These are phyloP conservation scores for Trematomus loennbergii DNA, from an alignment of 2,113 vertebrate species.

Conservation along the genomic window DNA sequence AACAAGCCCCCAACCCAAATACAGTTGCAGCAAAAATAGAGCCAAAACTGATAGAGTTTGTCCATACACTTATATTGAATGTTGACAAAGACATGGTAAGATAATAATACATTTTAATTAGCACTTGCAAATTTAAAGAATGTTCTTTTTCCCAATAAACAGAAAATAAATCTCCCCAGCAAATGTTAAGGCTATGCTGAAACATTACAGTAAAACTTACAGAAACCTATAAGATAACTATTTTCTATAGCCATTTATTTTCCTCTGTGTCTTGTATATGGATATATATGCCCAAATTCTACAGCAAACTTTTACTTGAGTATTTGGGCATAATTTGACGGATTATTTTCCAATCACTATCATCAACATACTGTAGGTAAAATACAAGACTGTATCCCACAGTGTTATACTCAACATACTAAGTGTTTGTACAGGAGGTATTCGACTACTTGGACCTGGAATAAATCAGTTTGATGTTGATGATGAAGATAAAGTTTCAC, in stretches of 20 bases:
- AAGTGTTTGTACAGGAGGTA: background rate
- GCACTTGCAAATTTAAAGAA: background rate
- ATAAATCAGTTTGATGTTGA: background rate
- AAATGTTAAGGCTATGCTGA: conserved; percentile 33
- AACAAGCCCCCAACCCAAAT: background rate
- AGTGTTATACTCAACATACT: background rate
- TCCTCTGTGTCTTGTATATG: background rate
- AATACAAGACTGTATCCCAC: background rate
- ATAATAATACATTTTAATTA: background rate
- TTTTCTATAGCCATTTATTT: conserved; percentile 25
- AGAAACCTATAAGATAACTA: conserved; percentile 52
- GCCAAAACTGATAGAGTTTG: background rate
- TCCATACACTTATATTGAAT: background rate
- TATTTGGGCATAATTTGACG: background rate
- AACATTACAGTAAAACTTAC: conserved; percentile 55
- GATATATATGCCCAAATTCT: background rate
- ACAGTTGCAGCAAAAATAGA: background rate
- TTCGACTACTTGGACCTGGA: background rate
- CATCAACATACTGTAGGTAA: background rate
- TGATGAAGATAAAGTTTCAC: conserved; percentile 20
- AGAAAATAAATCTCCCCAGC: conserved; percentile 22
- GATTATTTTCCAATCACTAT: background rate
- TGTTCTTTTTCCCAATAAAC: background rate
- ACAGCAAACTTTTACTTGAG: background rate
- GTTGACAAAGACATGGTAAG: background rate